A percentile compares a stretch with the other conserved stretches of the same genome.
phyloP scores from a whole-genome alignment of 30 jellyfish, hydroid and myxozoan species.

The Cassiopea xamachana region DNA sequence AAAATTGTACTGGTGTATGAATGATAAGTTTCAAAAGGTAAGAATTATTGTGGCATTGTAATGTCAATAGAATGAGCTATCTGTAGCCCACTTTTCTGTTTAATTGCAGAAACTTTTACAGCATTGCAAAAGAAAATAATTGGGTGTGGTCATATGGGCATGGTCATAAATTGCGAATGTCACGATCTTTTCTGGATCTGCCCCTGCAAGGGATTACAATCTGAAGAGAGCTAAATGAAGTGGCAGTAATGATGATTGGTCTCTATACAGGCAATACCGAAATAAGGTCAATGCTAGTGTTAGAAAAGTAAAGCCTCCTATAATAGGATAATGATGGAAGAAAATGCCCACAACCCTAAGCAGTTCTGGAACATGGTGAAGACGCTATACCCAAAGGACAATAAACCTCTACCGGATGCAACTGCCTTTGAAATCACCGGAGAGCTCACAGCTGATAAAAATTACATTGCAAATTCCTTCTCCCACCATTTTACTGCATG shows the following conservation, averaged over 20 bases:
- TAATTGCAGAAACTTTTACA: too few species aligned
- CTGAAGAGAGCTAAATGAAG: conserved; percentile 41
- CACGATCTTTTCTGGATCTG: too few species aligned
- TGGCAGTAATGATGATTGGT: conserved; percentile 46
- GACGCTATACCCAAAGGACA: conserved; percentile 54
- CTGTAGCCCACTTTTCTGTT: too few species aligned
- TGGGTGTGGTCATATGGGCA: too few species aligned
- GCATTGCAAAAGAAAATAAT: too few species aligned
- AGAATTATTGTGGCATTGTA: too few species aligned
- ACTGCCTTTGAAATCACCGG: conserved; percentile 42
- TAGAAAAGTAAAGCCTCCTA: conserved; percentile 56
- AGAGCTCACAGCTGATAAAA: conserved; percentile 28
- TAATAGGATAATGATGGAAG: conserved; percentile 38
- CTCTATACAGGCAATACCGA: conserved; percentile 41
- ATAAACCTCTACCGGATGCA: conserved; percentile 26
- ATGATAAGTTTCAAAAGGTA: too few species aligned
- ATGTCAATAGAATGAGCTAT: too few species aligned
- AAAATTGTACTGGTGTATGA: too few species aligned
- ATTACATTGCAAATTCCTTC: conserved; percentile 44
- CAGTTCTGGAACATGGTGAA: conserved; percentile 41
- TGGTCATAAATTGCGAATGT: too few species aligned
- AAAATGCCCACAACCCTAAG: conserved; percentile 51
- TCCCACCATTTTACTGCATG: conserved; percentile 65
- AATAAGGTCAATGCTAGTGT: conserved; percentile 64
- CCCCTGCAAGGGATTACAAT: conserved; percentile 9